Base-by-base conservation (phyloP, 2,888 invertebrate genomes). In the Pterostichus niger region DNA sequence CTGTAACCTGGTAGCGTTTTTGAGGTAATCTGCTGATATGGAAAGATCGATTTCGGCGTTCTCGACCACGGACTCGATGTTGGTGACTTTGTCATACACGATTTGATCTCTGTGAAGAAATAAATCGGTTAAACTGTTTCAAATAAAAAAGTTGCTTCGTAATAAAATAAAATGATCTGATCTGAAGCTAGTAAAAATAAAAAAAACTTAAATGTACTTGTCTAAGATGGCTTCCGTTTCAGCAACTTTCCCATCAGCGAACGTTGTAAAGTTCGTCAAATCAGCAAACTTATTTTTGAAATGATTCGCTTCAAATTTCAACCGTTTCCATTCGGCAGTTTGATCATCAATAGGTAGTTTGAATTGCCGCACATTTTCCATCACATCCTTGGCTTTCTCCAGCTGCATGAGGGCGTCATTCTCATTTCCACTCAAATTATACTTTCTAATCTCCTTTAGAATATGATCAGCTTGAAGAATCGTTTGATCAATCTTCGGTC, bases 401-500 rank as follows among this genome's bases (percentile, higher is more conserved):
- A 93, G 86, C 49, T 92, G 90, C 46, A 91, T 89, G 9, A 87
- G 87, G 0, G 91, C 91, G 0, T 88, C 88, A 35, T 89, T 89
- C 3, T 89, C 87, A 35, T 87, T 86, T 13, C 85, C 85, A 84
- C 88, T 84, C 86, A 91, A 85, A 86, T 89, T 88, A 84, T 87
- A 90, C 89, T 90, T 85, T 80, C 92, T 91, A 7, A 96, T 94
- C 78, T 92, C 91, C 0, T 91, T 90, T 40, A 94, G 90, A 46
- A 95, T 93, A 61, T 93, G 91, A 79, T 93, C 92, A 0, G 97
- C 97, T 87, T 96, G 94, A 4, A 92, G 89, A 7, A 97, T 88
- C 0, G 97, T 95, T n/a, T 93, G 93, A 84, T 97, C 97, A 0
- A 96, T 93, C 88, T 95, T 95, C 0, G 95, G 94, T 59, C 95